phyloP scores from a whole-genome alignment of 2,888 invertebrate genomes.

The Mesoligia furuncula region DNA sequence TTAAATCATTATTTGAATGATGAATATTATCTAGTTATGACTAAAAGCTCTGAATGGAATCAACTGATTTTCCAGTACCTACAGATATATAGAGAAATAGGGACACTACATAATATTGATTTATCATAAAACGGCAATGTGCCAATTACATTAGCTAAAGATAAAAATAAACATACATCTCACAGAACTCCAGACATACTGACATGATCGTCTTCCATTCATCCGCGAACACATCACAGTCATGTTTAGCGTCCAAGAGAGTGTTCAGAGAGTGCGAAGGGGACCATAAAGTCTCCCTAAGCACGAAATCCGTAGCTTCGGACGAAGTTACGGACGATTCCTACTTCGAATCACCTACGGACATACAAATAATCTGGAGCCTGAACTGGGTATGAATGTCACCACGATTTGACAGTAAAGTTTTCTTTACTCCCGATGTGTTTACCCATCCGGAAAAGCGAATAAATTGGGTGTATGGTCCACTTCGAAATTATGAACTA shows the following conservation, averaged over 20 bases:
- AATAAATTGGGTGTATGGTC: background rate
- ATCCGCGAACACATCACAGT: background rate
- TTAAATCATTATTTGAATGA: constrained; percentile 22
- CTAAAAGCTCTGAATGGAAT: background rate
- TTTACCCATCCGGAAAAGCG: background rate
- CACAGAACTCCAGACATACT: background rate
- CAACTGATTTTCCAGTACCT: background rate
- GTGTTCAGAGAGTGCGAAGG: background rate
- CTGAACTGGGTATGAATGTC: background rate
- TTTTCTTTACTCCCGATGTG: background rate
- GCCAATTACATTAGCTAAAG: background rate
- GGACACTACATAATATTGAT: background rate
- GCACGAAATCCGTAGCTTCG: too few species aligned
- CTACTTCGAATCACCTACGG: too few species aligned
- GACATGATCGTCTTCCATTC: background rate
- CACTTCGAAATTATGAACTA: background rate
- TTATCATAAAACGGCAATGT: background rate
- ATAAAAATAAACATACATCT: background rate
- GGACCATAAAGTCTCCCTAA: too few species aligned
- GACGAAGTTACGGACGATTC: too few species aligned
- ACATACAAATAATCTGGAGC: too few species aligned
- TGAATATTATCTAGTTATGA: background rate
- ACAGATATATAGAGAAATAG: background rate
- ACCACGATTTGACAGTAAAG: background rate
- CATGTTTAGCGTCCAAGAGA: background rate